Evolutionary conservation across 2,888 invertebrate genomes (phyloP).

Genomic region (Pristionchus entomophagus): DNA sequence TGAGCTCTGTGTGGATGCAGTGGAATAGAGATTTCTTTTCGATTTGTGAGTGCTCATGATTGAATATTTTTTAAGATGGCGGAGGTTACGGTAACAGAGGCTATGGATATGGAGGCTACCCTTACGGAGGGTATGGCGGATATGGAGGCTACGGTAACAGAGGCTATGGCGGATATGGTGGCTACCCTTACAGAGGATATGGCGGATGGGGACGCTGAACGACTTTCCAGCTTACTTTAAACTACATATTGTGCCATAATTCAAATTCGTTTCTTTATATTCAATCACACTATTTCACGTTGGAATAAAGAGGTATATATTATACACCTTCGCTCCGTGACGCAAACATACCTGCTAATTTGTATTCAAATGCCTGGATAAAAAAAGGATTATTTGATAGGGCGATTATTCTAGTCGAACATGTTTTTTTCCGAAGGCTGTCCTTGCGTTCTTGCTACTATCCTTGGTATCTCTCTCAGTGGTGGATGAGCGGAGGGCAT

Average conservation of each 20-base stretch:
- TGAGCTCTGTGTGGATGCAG: no score
- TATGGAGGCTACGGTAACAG: not conserved
- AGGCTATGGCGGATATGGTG: no score
- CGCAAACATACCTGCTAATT: not conserved
- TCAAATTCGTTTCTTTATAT: not conserved
- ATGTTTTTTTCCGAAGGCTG: no score
- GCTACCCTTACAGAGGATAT: no score
- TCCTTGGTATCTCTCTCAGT: no score
- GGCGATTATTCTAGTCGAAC: no score
- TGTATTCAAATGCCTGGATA: not conserved
- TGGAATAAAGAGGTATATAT: not conserved
- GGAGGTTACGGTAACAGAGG: not conserved
- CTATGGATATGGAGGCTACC: not conserved
- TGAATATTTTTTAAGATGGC: not conserved
- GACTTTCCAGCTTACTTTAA: not conserved
- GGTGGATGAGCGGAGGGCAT: no score
- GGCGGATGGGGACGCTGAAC: constrained; percentile 4
- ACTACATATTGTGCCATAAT: not conserved
- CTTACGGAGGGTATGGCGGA: not conserved
- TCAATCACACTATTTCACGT: not conserved
- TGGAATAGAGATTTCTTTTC: not conserved
- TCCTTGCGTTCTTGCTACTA: no score
- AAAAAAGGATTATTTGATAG: no score
- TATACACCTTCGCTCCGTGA: no score
- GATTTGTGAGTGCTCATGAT: no score